These are phyloP conservation scores for Poeciliopsis paucimaculata DNA, from an alignment of 2,797 vertebrate genomes.

Conservation along the genomic window DNA sequence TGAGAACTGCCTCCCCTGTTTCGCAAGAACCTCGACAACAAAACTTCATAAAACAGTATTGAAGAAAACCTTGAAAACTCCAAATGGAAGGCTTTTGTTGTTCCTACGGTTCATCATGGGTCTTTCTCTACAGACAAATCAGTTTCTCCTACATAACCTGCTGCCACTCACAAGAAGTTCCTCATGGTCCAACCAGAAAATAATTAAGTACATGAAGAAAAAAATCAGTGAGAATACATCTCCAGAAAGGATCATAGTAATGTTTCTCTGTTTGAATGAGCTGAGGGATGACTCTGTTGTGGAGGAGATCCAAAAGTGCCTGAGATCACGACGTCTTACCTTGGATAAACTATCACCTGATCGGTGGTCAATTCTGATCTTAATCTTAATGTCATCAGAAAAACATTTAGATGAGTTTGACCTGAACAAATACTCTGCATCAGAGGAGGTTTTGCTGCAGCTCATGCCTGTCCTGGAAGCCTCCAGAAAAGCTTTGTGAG, in stretches of 20 bases:
- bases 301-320: not conserved
- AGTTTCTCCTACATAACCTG: not conserved
- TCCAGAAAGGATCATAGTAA: not conserved
- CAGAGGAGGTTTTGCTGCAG: constrained; percentile 1
- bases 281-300: not conserved
- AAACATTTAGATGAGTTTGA: not conserved
- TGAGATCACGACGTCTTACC: not conserved
- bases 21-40: not conserved
- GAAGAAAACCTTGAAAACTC: not conserved
- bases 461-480: not conserved
- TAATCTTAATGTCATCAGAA: not conserved
- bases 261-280: not conserved
- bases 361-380: not conserved
- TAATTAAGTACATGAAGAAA: not conserved
- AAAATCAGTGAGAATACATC: not conserved
- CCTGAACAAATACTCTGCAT: not conserved
- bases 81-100: not conserved
- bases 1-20: not conserved
- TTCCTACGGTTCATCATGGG: constrained; percentile 1
- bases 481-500: not conserved
- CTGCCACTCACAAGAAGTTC: not conserved
- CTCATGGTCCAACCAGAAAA: not conserved
- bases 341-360: not conserved
- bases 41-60: not conserved
- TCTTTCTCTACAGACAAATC: not conserved